A percentile compares a stretch with the other conserved stretches of the same genome.
Conservation (phyloP, 2,797 vertebrate species). For the Fistularia commersonii region DNA sequence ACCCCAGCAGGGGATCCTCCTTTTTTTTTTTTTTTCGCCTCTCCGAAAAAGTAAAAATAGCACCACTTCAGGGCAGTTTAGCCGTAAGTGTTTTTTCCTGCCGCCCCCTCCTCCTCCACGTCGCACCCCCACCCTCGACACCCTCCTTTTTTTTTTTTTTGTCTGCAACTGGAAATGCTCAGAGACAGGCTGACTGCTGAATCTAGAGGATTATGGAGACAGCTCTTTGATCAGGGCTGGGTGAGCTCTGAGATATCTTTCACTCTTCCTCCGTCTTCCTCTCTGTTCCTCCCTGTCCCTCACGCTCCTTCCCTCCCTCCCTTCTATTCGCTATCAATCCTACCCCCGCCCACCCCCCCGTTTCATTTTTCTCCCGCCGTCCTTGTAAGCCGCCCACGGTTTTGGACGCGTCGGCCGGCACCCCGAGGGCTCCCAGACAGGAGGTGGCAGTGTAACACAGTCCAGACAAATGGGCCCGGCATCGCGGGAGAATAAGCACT, state of each 20-base stretch:
- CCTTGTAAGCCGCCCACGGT: constrained; percentile 16
- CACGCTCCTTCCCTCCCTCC: constrained; percentile 6
- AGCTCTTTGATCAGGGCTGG: constrained; percentile 76
- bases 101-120: no score
- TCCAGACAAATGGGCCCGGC: constrained; percentile 47
- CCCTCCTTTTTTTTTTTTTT: constrained; percentile 54
- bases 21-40: constrained; percentile 64
- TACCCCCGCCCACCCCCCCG: no score
- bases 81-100: constrained; percentile 71
- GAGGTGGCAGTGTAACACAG: constrained; percentile 76
- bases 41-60: constrained; percentile 77
- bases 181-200: constrained; percentile 75
- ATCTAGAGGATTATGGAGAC: constrained; percentile 78
- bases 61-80: constrained; percentile 78
- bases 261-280: constrained; percentile 34
- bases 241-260: constrained; percentile 61
- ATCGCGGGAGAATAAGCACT: constrained; percentile 41
- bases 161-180: constrained; percentile 68
- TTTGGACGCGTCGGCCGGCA: constrained; percentile 30
- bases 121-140: no score
- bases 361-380: constrained; percentile 26
- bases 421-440: constrained; percentile 68
- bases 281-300: constrained; percentile 27
- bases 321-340: constrained; percentile 25
- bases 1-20: constrained; percentile 57